Evolutionary conservation across 2,797 vertebrate species (phyloP), one percentile per base, ranked within the genome.

Genomic region (Gadopsis bispinosus): DNA sequence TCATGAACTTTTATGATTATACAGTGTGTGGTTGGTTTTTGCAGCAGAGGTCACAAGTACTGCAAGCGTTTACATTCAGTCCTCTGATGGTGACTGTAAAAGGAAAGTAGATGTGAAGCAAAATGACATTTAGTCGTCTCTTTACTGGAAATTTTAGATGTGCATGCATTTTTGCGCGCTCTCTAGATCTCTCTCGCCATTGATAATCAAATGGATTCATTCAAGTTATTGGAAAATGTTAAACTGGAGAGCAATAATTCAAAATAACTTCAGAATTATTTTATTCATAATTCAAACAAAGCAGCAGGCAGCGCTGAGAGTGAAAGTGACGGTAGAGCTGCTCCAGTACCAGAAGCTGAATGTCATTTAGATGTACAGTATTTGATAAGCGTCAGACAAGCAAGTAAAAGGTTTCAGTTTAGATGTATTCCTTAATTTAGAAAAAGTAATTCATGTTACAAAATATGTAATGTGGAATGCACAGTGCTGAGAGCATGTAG

Each of bases 11-110:
- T 77, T 83, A 63, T 72, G 69, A 80, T 79, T 43, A 78, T 80
- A 83, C 76, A 83, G 80, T 80, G 62, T 85, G 83, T n/a, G 84
- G 80, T 85, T 1, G 48, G 29, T 72, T 73, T 84, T 67, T 84
- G 63, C 65, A 72, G 65, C 56, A 39, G 39, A 85, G 77, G 73
- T 80, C 77, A 79, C 71, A 81, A 31, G 26, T 14, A 73, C 69
- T 74, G 39, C 54, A 19, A 74, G 69, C 79, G 62, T 61, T 70
- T 51, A 76, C 66, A 16, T 72, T 79, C 19, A 2, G 16, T 68
- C 65, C 12, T 80, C 59, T 37, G 74, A 83, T 60, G 19, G 33
- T 83, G 69, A 82, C 77, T 85, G 75, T 75, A 79, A 75, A 85
- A 69, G 75, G 50, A 87, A 85, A 85, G 68, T 80, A 71, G 35